These are phyloP conservation scores for Ctenopoma kingsleyae DNA, from an alignment of 2,797 vertebrate species.

Conservation along the genomic window DNA sequence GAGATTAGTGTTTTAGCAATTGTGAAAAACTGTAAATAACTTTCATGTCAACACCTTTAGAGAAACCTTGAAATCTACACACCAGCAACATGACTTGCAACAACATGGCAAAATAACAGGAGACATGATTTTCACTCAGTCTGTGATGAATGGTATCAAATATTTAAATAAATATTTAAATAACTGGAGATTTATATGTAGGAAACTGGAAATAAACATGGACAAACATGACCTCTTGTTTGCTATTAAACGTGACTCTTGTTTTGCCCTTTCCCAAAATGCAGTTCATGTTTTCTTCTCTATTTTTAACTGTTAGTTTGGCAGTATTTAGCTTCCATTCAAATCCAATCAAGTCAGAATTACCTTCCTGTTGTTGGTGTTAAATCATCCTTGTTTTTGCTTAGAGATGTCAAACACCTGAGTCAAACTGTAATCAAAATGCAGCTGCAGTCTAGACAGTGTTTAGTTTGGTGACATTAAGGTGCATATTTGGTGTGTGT, in stretches of 20 bases:
- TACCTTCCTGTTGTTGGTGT: background rate
- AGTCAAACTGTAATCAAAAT: conserved; percentile 28
- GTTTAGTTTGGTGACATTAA: conserved; percentile 12
- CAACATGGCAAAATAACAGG: background rate
- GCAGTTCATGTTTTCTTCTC: background rate
- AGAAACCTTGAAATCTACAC: background rate
- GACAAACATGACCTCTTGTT: no score
- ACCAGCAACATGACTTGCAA: background rate
- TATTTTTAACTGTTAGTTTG: background rate
- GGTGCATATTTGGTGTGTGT: conserved; percentile 6
- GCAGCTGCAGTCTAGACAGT: conserved; percentile 12
- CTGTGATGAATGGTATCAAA: background rate
- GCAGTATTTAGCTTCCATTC: background rate
- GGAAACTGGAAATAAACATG: background rate
- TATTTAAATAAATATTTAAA: background rate
- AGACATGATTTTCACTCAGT: background rate
- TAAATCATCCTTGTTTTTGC: conserved; percentile 10
- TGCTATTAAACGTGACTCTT: no score
- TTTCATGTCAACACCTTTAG: background rate
- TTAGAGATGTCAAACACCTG: conserved; percentile 24
- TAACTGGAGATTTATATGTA: background rate
- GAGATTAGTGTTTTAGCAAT: no score
- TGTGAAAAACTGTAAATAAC: no score
- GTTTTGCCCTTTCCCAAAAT: no score
- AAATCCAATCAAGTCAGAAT: background rate